Evolutionary conservation across 2,113 vertebrate species (phyloP), one percentile per base, ranked within the genome.

Genomic region (Diphyllodes magnificus): DNA sequence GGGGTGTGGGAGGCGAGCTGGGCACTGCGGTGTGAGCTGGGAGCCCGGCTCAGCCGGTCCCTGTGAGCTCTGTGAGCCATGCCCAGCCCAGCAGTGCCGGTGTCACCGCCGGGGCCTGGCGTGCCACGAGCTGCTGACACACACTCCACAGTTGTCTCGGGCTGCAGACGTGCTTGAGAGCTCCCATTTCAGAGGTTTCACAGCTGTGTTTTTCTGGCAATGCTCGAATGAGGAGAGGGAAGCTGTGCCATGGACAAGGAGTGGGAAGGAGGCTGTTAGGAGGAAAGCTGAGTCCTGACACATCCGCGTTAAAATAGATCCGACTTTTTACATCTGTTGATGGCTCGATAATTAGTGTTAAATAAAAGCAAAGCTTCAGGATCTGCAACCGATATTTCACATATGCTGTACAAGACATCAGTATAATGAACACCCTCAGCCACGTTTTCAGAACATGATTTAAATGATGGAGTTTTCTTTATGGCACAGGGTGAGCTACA

Each of bases 271-370:
- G 37, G 21, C 60, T 44, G 59, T 18, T 40, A 56, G 73, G 73
- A 91, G 70, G 65, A 56, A 61, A 49, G 65, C 80, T 40, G 65
- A 69, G 49, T 25, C 57, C 87, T 93, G 82, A 73, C 91, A 82
- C 54, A 33, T 60, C 82, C 22, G 4, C 44, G 10, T 77, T 63
- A 50, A 93, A 95, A 65, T 11, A 31, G 63, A 79, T 40, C 37
- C 3, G 63, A 50, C 63, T 79, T 92, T 47, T 77, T 20, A 25
- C 92, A 86, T 93, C 96, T 88, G 79, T 47, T 94, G 95, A 85
- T 82, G 91, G 45, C 75, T 96, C 63, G 85, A 79, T 94, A 96
- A 97, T 97, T 96, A 97, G 90, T 49, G 90, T 89, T 96, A 93
- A 97, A 91, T 88, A 92, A 97, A 96, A 96, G 76, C 76, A 93